These are phyloP conservation scores for Eilema sororculum DNA, from an alignment of 2,888 invertebrate species.

Conservation along the genomic window DNA sequence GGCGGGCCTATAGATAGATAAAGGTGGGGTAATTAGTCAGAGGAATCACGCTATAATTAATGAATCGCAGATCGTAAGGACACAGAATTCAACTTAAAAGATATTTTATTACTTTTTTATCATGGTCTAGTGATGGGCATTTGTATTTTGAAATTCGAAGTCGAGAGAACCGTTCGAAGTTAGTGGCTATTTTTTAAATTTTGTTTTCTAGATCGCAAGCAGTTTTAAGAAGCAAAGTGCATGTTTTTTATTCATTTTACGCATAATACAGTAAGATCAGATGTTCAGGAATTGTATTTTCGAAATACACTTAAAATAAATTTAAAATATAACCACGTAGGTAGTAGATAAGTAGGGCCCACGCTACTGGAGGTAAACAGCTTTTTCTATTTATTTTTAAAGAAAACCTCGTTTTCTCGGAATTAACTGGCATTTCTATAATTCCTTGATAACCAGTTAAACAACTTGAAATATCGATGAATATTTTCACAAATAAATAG, in stretches of 20 bases:
- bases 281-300: no score
- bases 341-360: no score
- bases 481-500: background rate
- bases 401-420: background rate
- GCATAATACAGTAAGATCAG: no score
- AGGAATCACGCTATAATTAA: constrained; percentile 46
- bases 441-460: no score
- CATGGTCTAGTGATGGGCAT: constrained; percentile 15
- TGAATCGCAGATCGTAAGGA: constrained; percentile 34
- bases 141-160: background rate
- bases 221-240: no score
- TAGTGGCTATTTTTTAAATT: no score
- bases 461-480: background rate
- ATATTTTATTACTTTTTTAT: constrained; percentile 39
- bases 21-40: constrained; percentile 44
- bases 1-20: constrained; percentile 33
- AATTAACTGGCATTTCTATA: background rate
- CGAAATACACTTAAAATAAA: no score
- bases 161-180: background rate
- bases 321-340: no score
- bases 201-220: no score
- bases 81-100: constrained; percentile 42
- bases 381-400: background rate
- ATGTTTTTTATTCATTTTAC: no score
- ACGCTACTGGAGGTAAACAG: no score